Evolutionary conservation across 2,888 invertebrate species (phyloP), one percentile per base, ranked within the genome.

Genomic region (Amiota communis): DNA sequence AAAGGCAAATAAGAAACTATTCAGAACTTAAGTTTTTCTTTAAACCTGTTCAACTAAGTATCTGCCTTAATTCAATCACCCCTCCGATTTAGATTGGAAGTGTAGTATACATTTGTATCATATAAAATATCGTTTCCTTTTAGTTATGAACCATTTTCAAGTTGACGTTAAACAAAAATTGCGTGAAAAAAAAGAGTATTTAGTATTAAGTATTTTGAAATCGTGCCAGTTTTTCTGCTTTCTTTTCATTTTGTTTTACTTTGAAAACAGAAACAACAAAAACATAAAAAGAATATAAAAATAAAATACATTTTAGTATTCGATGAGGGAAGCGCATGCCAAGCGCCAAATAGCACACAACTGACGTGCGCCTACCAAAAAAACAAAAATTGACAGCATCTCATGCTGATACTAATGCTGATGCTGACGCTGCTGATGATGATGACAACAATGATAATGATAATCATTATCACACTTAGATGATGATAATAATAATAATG

Each of bases 101-200:
- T 36, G 36, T 36, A 36, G 23, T 23, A 3, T 6, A 36, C 3
- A 36, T 1, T 36, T 36, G 36, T 36, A 36, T 36, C 36, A 36
- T 36, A 6, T 36, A 36, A 36, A 36, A 36, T 36, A 36, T 36
- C 36, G 36, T 36, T 36, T 36, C 36, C 36, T 36, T 36, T 36
- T 36, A 36, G 36, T 36, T 36, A 36, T 36, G 36, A 36, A 36
- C 36, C 15, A 20, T 70, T 70, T 51, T 23, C 79, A 82, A 82
- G 80, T 80, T 80, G 81, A 81, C 84, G 81, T 85, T 84, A 85
- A 84, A 36, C 36, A 36, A 76, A 81, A 85, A 85, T 83, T 83
- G 85, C 83, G 83, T 85, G 85, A 83, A 83, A 84, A 80, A 78
- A 78, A 80, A 48, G 47, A 36, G 53, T 23, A 36, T 36, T 36